Evolutionary conservation across 2,113 vertebrate species (phyloP), one percentile per base, ranked within the genome.

Genomic region (Trinectes maculatus): DNA sequence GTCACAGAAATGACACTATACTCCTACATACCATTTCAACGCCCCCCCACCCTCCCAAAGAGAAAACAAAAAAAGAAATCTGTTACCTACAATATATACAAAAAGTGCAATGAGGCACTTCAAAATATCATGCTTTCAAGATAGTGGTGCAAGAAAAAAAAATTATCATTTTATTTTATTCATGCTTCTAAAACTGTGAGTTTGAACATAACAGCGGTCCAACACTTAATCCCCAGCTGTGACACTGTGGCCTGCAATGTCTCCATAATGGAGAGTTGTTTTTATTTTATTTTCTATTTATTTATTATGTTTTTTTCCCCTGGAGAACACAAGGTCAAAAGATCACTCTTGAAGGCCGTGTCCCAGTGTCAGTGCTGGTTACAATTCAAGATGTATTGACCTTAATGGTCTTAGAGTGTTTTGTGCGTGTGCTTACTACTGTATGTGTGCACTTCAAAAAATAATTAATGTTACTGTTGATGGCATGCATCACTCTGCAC

Each of bases 81-180:
- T 82, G 87, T 93, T 92, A 94, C 89, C 95, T 95, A 96, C 92
- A 89, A 93, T 93, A 95, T 93, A 91, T 95, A 97, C 93, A 94
- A 89, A 92, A 94, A 95, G 94, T 95, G 94, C 94, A 89, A 88
- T 87, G 91, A 96, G 94, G 94, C 95, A 96, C 95, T 93, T 92
- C 90, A 94, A 82, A 71, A 89, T 89, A 92, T 93, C 95, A 96
- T 93, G 93, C 94, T 84, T 93, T 90, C 91, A 94, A 94, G 89
- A 94, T 91, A 90, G 87, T 82, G 89, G 81, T 90, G 84, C 85
- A 90, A 89, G 90, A 74, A 81, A 90, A 72, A 78, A 87, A 83
- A 91, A 81, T 74, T 44, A 78, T 71, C 2, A 28, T 67, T 84
- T 87, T 71, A 72, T 83, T 85, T 81, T 86, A 79, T 82, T 82